Percentiles rank a stretch among this genome's conserved stretches.
These are phyloP conservation scores for Lysiphlebus fabarum DNA, from an alignment of 1,140 invertebrate species.

Conservation along the genomic window DNA sequence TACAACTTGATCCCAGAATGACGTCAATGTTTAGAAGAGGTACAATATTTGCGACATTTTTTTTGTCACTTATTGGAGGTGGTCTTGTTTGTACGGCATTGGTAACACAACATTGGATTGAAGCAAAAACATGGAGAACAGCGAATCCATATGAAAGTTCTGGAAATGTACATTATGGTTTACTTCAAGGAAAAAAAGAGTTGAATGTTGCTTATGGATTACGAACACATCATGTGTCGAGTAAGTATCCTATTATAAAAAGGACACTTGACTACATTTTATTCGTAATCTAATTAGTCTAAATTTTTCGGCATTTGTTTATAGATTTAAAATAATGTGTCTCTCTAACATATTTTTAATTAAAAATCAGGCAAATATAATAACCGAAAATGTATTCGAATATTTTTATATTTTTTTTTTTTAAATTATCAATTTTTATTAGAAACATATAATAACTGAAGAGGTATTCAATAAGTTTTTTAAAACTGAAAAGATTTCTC, in stretches of 20 bases:
- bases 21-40: constrained; percentile 66
- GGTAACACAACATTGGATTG: constrained; percentile 86
- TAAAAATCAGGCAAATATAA: no score
- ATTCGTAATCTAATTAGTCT: no score
- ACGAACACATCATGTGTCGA: constrained; percentile 69
- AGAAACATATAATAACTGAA: no score
- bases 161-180: constrained; percentile 76
- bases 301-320: no score
- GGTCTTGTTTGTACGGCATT: constrained; percentile 78
- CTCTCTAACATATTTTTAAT: no score
- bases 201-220: constrained; percentile 80
- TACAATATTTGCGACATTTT: constrained; percentile 85
- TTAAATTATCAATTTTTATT: no score
- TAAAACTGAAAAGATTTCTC: no score
- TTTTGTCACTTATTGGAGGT: constrained; percentile 78
- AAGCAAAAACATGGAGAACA: constrained; percentile 67
- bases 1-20: constrained; percentile 30
- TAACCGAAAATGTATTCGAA: no score
- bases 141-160: constrained; percentile 69
- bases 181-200: constrained; percentile 80
- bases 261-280: no score
- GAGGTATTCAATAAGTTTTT: no score
- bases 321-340: no score
- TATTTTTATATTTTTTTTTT: no score
- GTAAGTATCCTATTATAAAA: constrained; percentile 49